phyloP scores from a whole-genome alignment of 2,113 vertebrate genomes.

The Pangasianodon hypophthalmus region DNA sequence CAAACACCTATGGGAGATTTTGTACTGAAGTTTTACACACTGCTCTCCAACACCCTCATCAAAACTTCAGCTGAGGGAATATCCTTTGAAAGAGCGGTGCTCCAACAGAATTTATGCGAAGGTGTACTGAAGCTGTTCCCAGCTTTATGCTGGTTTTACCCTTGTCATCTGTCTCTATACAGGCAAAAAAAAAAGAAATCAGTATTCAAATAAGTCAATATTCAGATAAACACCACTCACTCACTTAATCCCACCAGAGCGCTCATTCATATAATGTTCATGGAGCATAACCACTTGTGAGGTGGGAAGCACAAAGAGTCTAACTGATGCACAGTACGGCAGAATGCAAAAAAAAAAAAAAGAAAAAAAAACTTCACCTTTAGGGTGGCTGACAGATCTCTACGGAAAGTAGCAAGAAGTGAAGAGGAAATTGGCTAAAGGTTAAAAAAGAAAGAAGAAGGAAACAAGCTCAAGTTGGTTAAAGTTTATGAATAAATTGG shows the following conservation, averaged over 20 bases:
- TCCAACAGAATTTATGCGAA: not conserved
- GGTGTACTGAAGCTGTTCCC: not conserved
- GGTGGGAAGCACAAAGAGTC: not conserved
- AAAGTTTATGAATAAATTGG: not conserved
- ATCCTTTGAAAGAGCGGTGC: not conserved
- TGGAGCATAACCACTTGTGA: not conserved
- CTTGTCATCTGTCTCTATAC: not conserved
- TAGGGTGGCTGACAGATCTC: conserved; percentile 67
- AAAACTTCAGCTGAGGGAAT: not conserved
- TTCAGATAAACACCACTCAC: conserved; percentile 10
- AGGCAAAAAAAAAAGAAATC: not conserved
- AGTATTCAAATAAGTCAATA: not conserved
- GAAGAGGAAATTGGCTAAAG: conserved; percentile 71
- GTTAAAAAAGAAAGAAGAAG: not conserved
- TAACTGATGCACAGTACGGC: not conserved
- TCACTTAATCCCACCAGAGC: not conserved
- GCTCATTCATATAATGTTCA: not conserved
- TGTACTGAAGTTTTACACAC: not conserved
- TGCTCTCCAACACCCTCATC: not conserved
- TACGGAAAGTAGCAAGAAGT: conserved; percentile 68
- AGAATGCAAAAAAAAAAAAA: not conserved
- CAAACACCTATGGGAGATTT: not conserved
- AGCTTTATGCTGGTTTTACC: not conserved
- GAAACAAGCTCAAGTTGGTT: not conserved
- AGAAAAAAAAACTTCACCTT: conserved; percentile 65